Evolutionary conservation across 1,140 invertebrate genomes (phyloP).

Genomic region (Meloidogyne chitwoodi): DNA sequence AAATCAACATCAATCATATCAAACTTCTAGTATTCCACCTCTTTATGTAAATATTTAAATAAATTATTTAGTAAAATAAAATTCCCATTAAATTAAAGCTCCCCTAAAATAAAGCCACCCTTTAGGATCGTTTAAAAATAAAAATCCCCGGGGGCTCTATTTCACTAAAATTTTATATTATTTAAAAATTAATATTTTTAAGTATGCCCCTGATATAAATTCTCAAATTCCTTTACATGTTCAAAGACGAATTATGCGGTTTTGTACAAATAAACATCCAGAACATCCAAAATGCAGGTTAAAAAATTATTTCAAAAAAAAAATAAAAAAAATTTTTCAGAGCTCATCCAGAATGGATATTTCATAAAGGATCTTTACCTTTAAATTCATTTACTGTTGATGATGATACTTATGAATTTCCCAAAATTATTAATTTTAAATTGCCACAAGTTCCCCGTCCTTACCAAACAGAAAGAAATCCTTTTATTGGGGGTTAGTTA

Average conservation of each 20-base stretch:
- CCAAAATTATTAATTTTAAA: neutral
- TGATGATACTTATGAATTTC: neutral
- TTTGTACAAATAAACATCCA: neutral
- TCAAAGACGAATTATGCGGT: neutral
- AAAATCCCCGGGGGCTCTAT: no score
- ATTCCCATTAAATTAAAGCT: no score
- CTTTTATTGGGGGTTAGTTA: neutral
- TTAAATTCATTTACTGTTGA: neutral
- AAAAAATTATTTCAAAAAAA: no score
- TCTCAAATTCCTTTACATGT: neutral
- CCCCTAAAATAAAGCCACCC: no score
- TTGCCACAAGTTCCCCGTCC: neutral
- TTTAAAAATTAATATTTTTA: no score
- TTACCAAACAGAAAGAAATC: neutral
- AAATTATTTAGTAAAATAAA: no score
- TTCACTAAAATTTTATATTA: no score
- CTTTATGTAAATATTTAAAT: neutral
- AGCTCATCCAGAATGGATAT: neutral
- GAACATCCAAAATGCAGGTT: constrained; percentile 5
- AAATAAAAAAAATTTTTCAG: neutral
- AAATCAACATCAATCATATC: neutral
- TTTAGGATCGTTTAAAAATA: no score
- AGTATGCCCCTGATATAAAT: neutral
- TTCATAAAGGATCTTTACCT: neutral
- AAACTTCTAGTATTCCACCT: neutral